A percentile compares a stretch with the other conserved stretches of the same genome.
Evolutionary conservation across 2,113 vertebrate genomes (phyloP).

Genomic region (Neolamprologus brichardi): DNA sequence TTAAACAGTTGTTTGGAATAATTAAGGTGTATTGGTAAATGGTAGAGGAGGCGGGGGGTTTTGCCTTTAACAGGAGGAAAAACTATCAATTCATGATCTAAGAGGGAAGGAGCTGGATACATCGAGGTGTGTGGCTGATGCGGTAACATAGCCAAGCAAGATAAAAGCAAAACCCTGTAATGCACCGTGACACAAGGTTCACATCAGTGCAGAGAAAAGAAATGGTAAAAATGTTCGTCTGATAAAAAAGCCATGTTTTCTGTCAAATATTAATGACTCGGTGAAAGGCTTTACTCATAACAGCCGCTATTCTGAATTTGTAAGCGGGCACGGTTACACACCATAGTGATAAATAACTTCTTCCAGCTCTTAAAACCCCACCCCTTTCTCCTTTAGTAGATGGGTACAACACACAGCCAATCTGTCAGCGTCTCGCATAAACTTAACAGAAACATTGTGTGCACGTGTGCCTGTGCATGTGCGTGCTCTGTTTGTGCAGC

Average conservation of each 20-base stretch:
- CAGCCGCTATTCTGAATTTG: conserved; percentile 61
- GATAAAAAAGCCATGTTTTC: conserved; percentile 71
- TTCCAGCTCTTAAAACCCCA: background rate
- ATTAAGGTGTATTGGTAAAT: background rate
- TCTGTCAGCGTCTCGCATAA: background rate
- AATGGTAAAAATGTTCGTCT: conserved; percentile 63
- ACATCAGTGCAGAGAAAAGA: conserved; percentile 62
- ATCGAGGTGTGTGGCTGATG: conserved; percentile 7
- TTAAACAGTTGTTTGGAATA: background rate
- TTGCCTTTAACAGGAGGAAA: conserved; percentile 18
- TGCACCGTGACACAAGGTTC: conserved; percentile 55
- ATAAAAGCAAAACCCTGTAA: conserved; percentile 79
- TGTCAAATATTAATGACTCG: conserved; percentile 74
- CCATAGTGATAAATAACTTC: conserved; percentile 61
- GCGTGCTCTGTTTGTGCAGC: conserved; percentile 27
- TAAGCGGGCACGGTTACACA: conserved; percentile 44
- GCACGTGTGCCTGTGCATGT: background rate
- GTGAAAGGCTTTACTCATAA: conserved; percentile 68
- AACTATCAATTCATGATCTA: conserved; percentile 9
- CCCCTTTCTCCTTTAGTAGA: conserved; percentile 32
- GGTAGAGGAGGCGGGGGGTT: fast-evolving
- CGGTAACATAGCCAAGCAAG: conserved; percentile 38
- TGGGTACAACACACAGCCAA: conserved; percentile 21
- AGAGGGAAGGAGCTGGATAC: background rate
- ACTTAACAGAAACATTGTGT: background rate